A percentile compares a stretch with the other conserved stretches of the same genome.
These are phyloP conservation scores for Anas bahamensis DNA, from an alignment of 2,797 vertebrate genomes.

Conservation along the genomic window DNA sequence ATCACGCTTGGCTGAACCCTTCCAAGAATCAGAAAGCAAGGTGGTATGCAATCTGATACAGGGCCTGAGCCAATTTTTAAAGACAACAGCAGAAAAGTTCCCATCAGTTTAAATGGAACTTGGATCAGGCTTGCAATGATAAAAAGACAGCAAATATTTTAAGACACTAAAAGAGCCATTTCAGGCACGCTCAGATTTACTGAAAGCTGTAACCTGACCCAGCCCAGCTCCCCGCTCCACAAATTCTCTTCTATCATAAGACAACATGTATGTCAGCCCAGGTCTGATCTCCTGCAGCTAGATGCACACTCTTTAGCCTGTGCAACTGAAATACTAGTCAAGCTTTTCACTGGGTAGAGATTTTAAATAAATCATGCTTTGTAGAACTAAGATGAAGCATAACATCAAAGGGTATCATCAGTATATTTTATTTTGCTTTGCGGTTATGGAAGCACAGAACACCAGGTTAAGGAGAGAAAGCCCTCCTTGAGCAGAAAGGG, in stretches of 20 bases:
- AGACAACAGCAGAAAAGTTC: slow-evolving; percentile 35
- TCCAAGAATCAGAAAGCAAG: slow-evolving; percentile 64
- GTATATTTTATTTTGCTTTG: neutral
- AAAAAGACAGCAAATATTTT: slow-evolving; percentile 64
- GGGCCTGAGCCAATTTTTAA: slow-evolving; percentile 25
- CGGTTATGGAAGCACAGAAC: neutral
- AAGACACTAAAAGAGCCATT: slow-evolving; percentile 52
- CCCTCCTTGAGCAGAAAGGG: neutral
- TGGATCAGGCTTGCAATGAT: slow-evolving; percentile 34
- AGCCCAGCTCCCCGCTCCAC: neutral
- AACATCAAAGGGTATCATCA: neutral
- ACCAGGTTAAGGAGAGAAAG: neutral
- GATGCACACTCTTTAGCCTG: neutral
- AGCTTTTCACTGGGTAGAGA: neutral
- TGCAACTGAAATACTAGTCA: neutral
- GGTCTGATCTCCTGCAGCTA: neutral
- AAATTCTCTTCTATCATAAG: slow-evolving; percentile 57
- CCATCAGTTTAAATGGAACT: slow-evolving; percentile 44
- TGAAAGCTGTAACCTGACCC: slow-evolving; percentile 59
- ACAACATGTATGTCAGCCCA: neutral
- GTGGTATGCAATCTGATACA: slow-evolving; percentile 50
- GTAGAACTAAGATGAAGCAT: neutral
- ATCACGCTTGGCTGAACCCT: slow-evolving; percentile 60
- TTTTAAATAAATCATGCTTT: neutral
- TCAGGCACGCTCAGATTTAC: slow-evolving; percentile 47